Percentiles rank a stretch among this genome's conserved stretches.
Evolutionary conservation across 2,113 vertebrate species (phyloP).

Genomic region (Lophura nycthemera): DNA sequence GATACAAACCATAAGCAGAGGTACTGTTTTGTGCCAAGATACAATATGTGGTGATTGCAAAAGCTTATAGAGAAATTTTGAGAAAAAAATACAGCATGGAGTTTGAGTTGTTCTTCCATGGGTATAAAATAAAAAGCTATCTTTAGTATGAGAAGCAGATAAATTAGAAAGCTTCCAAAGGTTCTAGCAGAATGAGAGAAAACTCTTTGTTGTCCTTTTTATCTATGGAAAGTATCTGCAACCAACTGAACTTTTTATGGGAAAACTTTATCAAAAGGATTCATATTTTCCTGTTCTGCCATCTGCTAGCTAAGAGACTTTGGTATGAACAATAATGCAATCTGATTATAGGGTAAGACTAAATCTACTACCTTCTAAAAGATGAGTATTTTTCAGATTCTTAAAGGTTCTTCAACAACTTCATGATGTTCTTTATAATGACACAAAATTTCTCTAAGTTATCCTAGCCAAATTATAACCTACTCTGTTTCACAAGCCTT

Average conservation of each 20-base stretch:
- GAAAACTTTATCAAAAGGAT: background rate
- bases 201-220: background rate
- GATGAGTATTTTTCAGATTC: conserved; percentile 26
- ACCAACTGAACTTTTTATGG: background rate
- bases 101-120: background rate
- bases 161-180: background rate
- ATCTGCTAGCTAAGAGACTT: background rate
- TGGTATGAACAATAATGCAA: background rate
- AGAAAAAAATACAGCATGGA: background rate
- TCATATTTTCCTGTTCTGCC: conserved; percentile 4
- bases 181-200: background rate
- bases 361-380: conserved; percentile 16
- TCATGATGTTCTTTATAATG: conserved; percentile 32
- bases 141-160: background rate
- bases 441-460: conserved; percentile 48
- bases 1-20: conserved; percentile 65
- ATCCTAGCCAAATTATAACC: background rate
- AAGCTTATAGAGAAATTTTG: conserved; percentile 36
- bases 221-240: background rate
- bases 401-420: background rate
- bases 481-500: background rate
- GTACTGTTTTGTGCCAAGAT: conserved; percentile 47
- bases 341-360: conserved; percentile 23
- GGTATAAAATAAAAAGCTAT: background rate
- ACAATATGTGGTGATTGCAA: conserved; percentile 53